These are phyloP conservation scores for Drosophila sp. DNA, from an alignment of 1,140 invertebrate species.

Conservation along the genomic window DNA sequence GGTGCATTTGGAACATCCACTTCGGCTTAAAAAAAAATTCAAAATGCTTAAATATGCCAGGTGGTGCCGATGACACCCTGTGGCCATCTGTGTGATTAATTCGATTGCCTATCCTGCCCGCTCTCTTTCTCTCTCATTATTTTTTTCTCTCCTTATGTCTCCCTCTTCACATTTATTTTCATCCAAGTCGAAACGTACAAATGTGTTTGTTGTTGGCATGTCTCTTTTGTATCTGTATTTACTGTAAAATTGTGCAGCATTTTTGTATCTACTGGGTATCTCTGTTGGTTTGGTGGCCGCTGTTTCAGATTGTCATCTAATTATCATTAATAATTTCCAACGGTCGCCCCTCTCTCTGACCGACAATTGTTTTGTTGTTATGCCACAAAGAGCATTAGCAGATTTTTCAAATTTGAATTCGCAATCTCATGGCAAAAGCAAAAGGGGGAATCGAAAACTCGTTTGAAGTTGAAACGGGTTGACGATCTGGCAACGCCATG, in stretches of 20 bases:
- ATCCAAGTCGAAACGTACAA: conserved; percentile 1
- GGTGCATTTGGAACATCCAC: neutral
- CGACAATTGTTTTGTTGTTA: conserved; percentile 9
- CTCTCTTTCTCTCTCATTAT: neutral
- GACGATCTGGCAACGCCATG: conserved; percentile 3
- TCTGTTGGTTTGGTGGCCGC: neutral
- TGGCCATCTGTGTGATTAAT: conserved; percentile 3
- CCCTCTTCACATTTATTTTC: conserved; percentile 1
- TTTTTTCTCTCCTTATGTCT: neutral
- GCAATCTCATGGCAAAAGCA: conserved; percentile 10
- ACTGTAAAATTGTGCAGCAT: neutral
- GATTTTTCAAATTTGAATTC: conserved; percentile 7
- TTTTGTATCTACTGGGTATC: conserved; percentile 7
- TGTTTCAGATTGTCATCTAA: conserved; percentile 1
- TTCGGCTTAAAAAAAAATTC: neutral
- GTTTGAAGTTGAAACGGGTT: conserved; percentile 5
- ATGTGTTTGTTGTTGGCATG: neutral
- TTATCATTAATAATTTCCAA: conserved; percentile 16
- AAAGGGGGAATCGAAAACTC: conserved; percentile 7
- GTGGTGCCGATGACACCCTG: neutral
- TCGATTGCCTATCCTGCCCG: neutral
- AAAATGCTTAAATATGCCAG: neutral
- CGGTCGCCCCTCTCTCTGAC: conserved; percentile 1
- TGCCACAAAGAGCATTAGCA: conserved; percentile 7
- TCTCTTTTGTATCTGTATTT: conserved; percentile 5